Percentiles rank a stretch among this genome's conserved stretches.
Conservation (phyloP, 2,113 vertebrate species). For the Loxodonta africana region DNA sequence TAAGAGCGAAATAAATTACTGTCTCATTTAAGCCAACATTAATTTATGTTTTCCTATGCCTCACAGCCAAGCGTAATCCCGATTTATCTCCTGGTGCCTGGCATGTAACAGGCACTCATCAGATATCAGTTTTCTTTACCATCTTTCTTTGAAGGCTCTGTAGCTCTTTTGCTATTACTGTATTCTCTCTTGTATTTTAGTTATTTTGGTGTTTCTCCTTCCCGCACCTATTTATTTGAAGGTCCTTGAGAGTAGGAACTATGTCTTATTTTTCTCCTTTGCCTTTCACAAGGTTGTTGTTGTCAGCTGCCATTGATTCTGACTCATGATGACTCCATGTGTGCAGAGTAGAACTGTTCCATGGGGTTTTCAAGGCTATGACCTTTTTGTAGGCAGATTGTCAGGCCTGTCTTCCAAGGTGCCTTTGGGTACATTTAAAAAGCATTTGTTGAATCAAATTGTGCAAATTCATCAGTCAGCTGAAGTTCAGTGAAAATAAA, state of each 20-base stretch:
- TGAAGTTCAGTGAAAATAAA: conserved; percentile 38
- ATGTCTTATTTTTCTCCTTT: background rate
- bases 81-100: background rate
- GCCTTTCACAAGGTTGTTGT: background rate
- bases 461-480: background rate
- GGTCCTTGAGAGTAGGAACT: background rate
- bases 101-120: background rate
- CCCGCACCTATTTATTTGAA: background rate
- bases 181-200: background rate
- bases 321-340: too few relatives aligned
- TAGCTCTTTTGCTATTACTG: background rate
- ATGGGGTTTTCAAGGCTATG: too few relatives aligned
- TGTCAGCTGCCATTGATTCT: too few relatives aligned
- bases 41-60: background rate
- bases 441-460: conserved; percentile 20
- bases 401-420: too few relatives aligned
- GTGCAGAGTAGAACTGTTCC: too few relatives aligned
- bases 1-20: background rate
- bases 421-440: background rate
- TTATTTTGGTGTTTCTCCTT: background rate
- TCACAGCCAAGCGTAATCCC: background rate
- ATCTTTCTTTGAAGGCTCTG: background rate
- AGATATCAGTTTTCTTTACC: background rate
- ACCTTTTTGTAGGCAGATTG: too few relatives aligned
- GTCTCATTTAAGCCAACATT: background rate